phyloP scores from a whole-genome alignment of 2,113 vertebrate genomes.

The Triplophysa dalaica region DNA sequence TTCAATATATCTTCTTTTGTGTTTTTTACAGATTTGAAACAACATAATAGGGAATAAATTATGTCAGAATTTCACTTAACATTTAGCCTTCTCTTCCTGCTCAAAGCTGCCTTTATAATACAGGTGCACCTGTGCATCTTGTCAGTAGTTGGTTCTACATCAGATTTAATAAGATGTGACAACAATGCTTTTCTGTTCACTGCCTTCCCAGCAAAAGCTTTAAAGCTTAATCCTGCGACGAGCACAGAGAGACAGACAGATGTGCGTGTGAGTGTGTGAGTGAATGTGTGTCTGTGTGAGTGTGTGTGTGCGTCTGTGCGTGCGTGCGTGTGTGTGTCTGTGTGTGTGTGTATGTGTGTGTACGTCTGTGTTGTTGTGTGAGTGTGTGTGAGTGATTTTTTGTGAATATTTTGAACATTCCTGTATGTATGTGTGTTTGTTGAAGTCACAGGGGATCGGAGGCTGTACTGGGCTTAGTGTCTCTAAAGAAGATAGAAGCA shows the following conservation, averaged over 20 bases:
- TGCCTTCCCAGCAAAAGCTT: not conserved
- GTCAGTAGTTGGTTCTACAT: not conserved
- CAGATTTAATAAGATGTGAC: not conserved
- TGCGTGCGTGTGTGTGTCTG: not conserved
- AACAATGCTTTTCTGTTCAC: not conserved
- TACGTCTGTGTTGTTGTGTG: constrained; percentile 13
- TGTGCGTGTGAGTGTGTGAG: not conserved
- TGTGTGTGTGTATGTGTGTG: not conserved
- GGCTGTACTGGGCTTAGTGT: constrained; percentile 1
- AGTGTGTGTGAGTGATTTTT: not conserved
- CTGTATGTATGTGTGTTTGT: constrained; percentile 16
- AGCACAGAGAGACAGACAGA: constrained; percentile 3
- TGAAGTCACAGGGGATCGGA: constrained; percentile 13
- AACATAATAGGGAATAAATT: too few relatives aligned
- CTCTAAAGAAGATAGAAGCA: not conserved
- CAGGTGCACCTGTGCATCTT: too few relatives aligned
- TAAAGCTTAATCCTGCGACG: constrained; percentile 14
- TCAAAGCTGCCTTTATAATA: too few relatives aligned
- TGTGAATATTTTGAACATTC: too few relatives aligned
- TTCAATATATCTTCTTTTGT: too few relatives aligned
- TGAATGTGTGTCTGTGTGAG: not conserved
- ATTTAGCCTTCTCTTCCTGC: too few relatives aligned
- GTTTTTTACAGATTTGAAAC: too few relatives aligned
- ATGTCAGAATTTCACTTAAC: too few relatives aligned
- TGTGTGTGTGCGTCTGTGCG: not conserved